A percentile compares a stretch with the other conserved stretches of the same genome.
These are phyloP conservation scores for Salvelinus namaycush DNA, from an alignment of 2,113 vertebrate species.

Conservation along the genomic window DNA sequence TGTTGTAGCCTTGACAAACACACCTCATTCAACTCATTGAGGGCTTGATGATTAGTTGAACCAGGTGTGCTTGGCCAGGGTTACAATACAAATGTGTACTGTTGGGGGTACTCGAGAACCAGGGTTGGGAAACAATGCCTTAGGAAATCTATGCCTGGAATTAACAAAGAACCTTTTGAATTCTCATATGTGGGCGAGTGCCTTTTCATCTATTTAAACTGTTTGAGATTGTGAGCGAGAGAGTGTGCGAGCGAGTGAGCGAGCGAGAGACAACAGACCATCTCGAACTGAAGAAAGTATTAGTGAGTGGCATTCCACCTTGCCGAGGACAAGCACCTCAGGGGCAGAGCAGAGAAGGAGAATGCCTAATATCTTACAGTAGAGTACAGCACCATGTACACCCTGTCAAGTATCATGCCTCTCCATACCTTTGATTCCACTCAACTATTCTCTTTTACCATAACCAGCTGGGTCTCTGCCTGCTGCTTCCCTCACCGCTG, in stretches of 20 bases:
- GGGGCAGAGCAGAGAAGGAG: slow-evolving; percentile 55
- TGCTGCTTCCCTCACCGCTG: background rate
- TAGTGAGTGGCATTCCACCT: slow-evolving; percentile 54
- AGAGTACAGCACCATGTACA: too few relatives aligned
- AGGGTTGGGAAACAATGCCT: background rate
- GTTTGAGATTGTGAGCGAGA: background rate
- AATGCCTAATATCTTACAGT: slow-evolving; percentile 59
- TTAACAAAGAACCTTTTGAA: background rate
- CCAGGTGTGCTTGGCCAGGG: too few relatives aligned
- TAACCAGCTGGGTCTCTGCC: slow-evolving; percentile 47
- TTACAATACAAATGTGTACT: too few relatives aligned
- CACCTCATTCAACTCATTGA: too few relatives aligned
- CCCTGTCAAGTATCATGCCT: slow-evolving; percentile 57
- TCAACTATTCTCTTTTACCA: slow-evolving; percentile 31
- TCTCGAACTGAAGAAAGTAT: slow-evolving; percentile 26
- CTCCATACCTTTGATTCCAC: slow-evolving; percentile 59
- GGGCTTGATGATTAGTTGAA: too few relatives aligned
- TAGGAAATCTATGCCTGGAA: background rate
- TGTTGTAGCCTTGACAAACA: too few relatives aligned
- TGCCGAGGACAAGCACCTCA: slow-evolving; percentile 62
- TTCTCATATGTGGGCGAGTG: background rate
- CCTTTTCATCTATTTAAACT: background rate
- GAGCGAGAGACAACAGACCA: slow-evolving; percentile 3
- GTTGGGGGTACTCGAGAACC: too few relatives aligned
- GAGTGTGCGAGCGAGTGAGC: background rate